Evolutionary conservation across 2,888 invertebrate genomes (phyloP).

Genomic region (Hylaea fasciaria): DNA sequence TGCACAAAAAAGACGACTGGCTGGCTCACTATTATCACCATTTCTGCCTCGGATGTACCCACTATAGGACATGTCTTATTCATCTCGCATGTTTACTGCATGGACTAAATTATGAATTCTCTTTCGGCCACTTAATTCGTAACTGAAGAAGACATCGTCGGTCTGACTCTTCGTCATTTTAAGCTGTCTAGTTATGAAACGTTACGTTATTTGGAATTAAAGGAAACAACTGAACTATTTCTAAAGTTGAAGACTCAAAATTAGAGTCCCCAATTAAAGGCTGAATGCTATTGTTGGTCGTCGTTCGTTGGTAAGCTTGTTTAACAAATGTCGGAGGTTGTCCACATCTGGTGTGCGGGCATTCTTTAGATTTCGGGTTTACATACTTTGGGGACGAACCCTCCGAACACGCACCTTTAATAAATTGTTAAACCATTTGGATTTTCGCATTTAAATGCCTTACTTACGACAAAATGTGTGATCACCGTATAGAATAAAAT

Average conservation of each 20-base stretch:
- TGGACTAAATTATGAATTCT: neutral
- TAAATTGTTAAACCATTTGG: neutral
- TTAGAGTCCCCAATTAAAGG: slow-evolving; percentile 28
- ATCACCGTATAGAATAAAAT: neutral
- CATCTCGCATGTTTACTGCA: neutral
- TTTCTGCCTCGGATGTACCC: neutral
- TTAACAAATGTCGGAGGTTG: slow-evolving; percentile 51
- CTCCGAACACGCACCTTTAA: neutral
- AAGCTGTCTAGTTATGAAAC: too few species aligned
- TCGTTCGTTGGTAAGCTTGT: slow-evolving; percentile 50
- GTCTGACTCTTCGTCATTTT: slow-evolving; percentile 1
- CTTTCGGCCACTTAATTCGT: too few species aligned
- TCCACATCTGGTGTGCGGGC: slow-evolving; percentile 57
- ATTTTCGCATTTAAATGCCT: neutral
- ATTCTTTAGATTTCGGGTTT: slow-evolving; percentile 37
- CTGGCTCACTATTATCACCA: neutral
- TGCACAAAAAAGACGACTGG: slow-evolving; percentile 20
- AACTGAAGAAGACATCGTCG: neutral
- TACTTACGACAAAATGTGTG: neutral
- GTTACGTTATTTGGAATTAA: neutral
- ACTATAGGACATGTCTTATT: neutral
- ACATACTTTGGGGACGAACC: slow-evolving; percentile 41
- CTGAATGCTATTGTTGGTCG: slow-evolving; percentile 43
- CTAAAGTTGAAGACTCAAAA: neutral
- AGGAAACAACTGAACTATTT: neutral